These are phyloP conservation scores for Larimichthys crocea DNA, from an alignment of 2,113 vertebrate species.

Conservation along the genomic window DNA sequence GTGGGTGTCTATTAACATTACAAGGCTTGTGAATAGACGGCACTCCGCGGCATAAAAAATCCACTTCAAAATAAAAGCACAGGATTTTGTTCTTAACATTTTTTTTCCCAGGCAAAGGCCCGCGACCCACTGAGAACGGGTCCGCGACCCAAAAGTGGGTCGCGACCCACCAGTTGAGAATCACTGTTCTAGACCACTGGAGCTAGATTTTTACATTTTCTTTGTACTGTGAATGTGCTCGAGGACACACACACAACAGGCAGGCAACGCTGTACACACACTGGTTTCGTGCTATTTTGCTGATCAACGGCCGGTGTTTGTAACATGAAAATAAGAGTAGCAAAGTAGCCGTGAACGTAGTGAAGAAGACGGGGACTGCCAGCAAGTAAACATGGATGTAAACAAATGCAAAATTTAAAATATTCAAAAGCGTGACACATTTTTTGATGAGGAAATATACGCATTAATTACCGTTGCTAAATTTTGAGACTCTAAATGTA, in stretches of 20 bases:
- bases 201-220: neutral
- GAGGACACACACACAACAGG: neutral
- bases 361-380: neutral
- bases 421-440: neutral
- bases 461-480: neutral
- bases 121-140: too few species aligned
- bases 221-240: neutral
- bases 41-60: too few species aligned
- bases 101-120: too few species aligned
- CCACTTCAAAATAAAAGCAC: too few species aligned
- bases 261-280: neutral
- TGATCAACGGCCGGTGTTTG: neutral
- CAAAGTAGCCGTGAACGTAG: neutral
- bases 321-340: neutral
- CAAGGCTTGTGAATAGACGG: too few species aligned
- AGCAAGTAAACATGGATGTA: neutral
- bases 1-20: too few species aligned
- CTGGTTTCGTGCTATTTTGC: neutral
- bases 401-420: neutral
- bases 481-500: neutral
- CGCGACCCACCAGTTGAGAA: too few species aligned
- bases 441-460: neutral
- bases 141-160: too few species aligned
- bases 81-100: too few species aligned
- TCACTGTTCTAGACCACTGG: neutral